Conservation (phyloP, 2,797 vertebrate species). For the Poeciliopsis turneri region DNA sequence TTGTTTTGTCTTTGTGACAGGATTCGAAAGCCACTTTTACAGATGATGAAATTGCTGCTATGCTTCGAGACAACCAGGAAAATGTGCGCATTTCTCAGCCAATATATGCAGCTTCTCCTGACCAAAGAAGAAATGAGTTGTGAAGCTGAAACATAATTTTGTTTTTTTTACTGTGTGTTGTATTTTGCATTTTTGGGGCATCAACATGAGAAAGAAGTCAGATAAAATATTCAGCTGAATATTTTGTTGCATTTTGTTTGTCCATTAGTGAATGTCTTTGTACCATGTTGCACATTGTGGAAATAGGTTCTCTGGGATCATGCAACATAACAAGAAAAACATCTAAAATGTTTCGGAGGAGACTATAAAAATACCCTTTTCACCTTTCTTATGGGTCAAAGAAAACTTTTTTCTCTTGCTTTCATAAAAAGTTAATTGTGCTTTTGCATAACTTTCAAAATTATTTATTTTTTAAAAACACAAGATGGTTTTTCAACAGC, state of each 20-base stretch:
- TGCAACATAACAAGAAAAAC: not conserved
- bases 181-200: not conserved
- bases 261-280: not conserved
- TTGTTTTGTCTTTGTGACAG: conserved; percentile 37
- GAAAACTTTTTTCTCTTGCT: not conserved
- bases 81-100: conserved; percentile 58
- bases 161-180: not conserved
- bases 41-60: conserved; percentile 56
- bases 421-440: not conserved
- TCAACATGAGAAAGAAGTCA: not conserved
- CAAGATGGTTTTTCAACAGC: not conserved
- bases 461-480: not conserved
- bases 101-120: conserved; percentile 20
- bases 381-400: not conserved
- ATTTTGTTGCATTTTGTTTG: not conserved
- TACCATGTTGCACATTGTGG: not conserved
- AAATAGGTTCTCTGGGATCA: not conserved
- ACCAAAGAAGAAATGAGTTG: conserved; percentile 52
- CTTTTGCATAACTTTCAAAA: not conserved
- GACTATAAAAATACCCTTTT: not conserved
- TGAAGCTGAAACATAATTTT: conserved; percentile 8
- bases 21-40: conserved; percentile 45
- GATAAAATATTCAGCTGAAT: not conserved
- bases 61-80: conserved; percentile 60
- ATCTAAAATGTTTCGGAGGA: not conserved